phyloP scores from a whole-genome alignment of 1,140 invertebrate species.

The Drosophila pseudoananassae region DNA sequence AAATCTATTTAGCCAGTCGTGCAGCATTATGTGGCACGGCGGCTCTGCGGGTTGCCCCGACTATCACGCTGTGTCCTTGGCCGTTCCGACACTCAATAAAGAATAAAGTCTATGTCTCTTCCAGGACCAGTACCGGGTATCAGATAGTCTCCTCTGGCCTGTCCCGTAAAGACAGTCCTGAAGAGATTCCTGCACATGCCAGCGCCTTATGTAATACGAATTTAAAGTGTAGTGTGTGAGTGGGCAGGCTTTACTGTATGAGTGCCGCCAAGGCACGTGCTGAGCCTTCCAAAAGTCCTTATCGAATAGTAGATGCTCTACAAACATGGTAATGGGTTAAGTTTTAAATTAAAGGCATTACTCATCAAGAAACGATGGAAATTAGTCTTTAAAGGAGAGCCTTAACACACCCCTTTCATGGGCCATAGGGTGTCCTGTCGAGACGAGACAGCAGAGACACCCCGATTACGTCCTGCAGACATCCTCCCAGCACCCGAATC shows the following conservation, averaged over 20 bases:
- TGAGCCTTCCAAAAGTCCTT: conserved; percentile 6
- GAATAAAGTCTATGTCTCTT: too few relatives aligned
- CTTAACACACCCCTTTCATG: neutral
- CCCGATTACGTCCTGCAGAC: conserved; percentile 27
- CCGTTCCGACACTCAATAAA: conserved; percentile 6
- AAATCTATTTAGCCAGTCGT: conserved; percentile 40
- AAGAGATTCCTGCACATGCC: neutral
- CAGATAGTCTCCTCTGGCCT: neutral
- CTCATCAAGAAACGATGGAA: neutral
- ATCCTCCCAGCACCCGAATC: conserved; percentile 10
- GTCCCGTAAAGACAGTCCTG: neutral
- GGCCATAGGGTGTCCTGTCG: neutral
- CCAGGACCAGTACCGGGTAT: neutral
- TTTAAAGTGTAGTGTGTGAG: neutral
- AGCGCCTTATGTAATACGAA: conserved; percentile 39
- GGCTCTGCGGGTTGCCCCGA: neutral
- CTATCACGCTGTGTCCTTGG: conserved; percentile 1
- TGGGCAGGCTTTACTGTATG: neutral
- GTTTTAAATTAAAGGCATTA: too few relatives aligned
- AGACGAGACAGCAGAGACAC: neutral
- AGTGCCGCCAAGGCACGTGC: conserved; percentile 45
- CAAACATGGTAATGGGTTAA: neutral
- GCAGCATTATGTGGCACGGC: conserved; percentile 30
- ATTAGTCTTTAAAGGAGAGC: neutral
- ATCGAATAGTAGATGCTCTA: conserved; percentile 4